These are phyloP conservation scores for Spizella passerina DNA, from an alignment of 2,797 vertebrate genomes.

Conservation along the genomic window DNA sequence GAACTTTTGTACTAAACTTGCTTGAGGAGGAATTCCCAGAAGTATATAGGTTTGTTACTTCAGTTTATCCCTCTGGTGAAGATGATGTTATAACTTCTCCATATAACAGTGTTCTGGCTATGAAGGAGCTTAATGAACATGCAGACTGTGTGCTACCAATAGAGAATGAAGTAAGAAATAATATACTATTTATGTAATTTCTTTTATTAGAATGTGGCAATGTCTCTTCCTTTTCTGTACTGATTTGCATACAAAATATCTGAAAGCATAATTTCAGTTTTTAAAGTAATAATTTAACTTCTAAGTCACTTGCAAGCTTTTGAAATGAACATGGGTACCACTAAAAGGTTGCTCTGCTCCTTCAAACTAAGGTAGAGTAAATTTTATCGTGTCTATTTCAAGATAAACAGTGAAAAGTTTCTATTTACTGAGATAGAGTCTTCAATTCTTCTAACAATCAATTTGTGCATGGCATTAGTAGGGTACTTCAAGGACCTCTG, in stretches of 20 bases:
- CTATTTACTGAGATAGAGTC: neutral
- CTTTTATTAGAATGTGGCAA: neutral
- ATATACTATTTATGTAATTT: neutral
- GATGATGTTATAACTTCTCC: slow-evolving; percentile 97
- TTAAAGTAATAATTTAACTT: neutral
- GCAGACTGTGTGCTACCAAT: slow-evolving; percentile 94
- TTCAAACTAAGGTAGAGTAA: neutral
- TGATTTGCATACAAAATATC: neutral
- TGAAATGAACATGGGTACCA: neutral
- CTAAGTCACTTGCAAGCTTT: neutral
- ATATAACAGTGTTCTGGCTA: slow-evolving; percentile 94
- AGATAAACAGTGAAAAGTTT: neutral
- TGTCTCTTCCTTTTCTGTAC: neutral
- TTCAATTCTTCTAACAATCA: neutral
- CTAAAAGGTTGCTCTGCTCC: neutral
- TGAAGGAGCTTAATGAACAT: slow-evolving; percentile 93
- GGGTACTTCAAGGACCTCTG: neutral
- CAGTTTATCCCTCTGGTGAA: slow-evolving; percentile 90
- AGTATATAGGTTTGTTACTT: slow-evolving; percentile 90
- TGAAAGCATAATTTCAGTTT: neutral
- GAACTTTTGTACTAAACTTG: slow-evolving; percentile 88
- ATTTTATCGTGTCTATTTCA: neutral
- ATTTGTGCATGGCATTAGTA: neutral
- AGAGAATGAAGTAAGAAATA: slow-evolving; percentile 89
- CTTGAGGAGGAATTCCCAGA: slow-evolving; percentile 95